These are phyloP conservation scores for Diceros bicornis DNA, from an alignment of 2,797 vertebrate genomes.

Conservation along the genomic window DNA sequence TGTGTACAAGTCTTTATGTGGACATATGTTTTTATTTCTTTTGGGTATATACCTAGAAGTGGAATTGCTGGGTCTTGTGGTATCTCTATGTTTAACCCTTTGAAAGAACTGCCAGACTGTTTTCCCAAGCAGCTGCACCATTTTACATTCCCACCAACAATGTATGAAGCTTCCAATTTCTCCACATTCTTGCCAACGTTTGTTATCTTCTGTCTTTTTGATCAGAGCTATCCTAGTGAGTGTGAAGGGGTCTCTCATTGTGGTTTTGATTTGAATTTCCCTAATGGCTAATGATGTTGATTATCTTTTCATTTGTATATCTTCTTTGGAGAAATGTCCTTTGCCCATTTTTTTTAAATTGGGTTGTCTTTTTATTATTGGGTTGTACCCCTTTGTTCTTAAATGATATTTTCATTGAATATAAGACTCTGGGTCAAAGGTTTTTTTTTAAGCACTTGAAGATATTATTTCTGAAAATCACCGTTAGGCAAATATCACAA, in stretches of 20 bases:
- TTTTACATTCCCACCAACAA: conserved; percentile 7
- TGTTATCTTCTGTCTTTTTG: neutral
- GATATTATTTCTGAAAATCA: neutral
- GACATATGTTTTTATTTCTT: neutral
- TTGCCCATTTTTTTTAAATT: neutral
- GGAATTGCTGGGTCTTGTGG: neutral
- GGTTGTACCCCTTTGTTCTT: neutral
- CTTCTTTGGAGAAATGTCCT: neutral
- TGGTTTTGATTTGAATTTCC: neutral
- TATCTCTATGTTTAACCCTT: neutral
- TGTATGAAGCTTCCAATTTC: neutral
- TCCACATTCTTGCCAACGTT: neutral
- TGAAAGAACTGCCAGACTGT: neutral
- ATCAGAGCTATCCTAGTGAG: neutral
- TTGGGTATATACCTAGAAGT: neutral
- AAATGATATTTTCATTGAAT: neutral
- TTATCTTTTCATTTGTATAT: neutral
- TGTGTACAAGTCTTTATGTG: neutral
- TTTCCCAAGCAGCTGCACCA: neutral
- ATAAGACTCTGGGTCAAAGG: neutral
- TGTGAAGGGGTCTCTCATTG: neutral
- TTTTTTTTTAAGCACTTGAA: neutral
- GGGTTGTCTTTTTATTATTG: neutral
- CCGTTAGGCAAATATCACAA: neutral
- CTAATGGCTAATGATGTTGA: neutral